Evolutionary conservation across 53 echinoderm and acorn worm species (phyloP), one percentile per base, ranked within the genome.

Genomic region (Holothuria scabra): DNA sequence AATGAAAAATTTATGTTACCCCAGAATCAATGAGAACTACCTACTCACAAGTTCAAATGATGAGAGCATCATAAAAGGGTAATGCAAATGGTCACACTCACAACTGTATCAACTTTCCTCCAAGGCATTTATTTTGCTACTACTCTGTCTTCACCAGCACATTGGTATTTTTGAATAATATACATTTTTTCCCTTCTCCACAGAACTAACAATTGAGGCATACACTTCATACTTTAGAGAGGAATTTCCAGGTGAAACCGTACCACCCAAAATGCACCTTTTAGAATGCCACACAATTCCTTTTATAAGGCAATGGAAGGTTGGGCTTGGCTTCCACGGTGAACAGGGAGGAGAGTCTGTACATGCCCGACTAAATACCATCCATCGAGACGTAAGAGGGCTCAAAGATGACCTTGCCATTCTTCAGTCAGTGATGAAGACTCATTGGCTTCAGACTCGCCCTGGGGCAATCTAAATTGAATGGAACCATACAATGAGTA

Each of bases 361-460:
- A 48, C 90, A 90, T 46, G 85, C 84, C 3, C 52, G 89, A 65
- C 68, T 89, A 18, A 89, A 89, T 48, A 84, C 14, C 74, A 89
- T 87, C 57, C 46, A 67, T 13, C 24, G 52, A 8, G 66, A 87
- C 25, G 56, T 81, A 29, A 44, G 81, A 38, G 67, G 87, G n/a
- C 34, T 81, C 5, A 87, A 66, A 32, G 87, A 87, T 67, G 87
- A 87, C 30, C 37, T 87, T n/a, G 81, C 81, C 7, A 44, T 67
- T 18, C n/a, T 65, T 35, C 28, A 57, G 32, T 79, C 80, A 12
- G 81, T 87, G 35, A 68, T 87, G n/a, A 81, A 48, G 21, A 66
- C 63, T 25, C 87, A 87, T 60, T 87, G 87, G 87, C 32, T 80
- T 13, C 86, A 87, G 61, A 84, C 80, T n/a, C 32, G 61, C 4